Evolutionary conservation across 2,113 vertebrate genomes (phyloP).

Genomic region (Corapipo altera): DNA sequence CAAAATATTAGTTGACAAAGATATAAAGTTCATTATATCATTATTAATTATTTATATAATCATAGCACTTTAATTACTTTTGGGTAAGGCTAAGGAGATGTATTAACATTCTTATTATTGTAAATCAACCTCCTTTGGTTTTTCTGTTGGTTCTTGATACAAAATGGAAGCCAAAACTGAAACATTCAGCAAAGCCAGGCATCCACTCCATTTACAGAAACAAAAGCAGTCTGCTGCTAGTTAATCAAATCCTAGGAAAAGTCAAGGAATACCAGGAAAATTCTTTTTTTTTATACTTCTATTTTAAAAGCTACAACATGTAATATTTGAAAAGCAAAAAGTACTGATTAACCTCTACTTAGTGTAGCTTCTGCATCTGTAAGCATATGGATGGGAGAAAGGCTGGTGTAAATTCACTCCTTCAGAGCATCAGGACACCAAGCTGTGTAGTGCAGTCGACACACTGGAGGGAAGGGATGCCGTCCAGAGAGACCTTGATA

Average conservation of each 20-base stretch:
- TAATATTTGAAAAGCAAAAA: neutral
- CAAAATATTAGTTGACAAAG: neutral
- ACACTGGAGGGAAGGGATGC: neutral
- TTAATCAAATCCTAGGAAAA: neutral
- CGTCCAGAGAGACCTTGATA: neutral
- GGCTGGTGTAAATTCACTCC: neutral
- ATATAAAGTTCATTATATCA: neutral
- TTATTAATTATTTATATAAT: neutral
- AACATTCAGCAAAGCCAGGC: neutral
- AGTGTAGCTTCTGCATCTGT: neutral
- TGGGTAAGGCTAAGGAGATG: neutral
- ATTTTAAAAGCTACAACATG: neutral
- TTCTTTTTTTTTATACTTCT: neutral
- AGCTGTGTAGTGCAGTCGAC: neutral
- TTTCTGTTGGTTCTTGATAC: neutral
- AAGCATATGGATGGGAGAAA: neutral
- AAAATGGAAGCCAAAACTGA: neutral
- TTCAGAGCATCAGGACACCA: neutral
- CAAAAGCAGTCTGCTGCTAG: neutral
- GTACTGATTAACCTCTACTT: neutral
- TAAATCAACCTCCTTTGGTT: neutral
- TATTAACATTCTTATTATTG: neutral
- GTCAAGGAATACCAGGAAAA: neutral
- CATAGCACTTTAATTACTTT: slow-evolving; percentile 1
- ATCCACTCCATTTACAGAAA: neutral